Percentiles rank a stretch among this genome's conserved stretches.
Conservation (phyloP, 2,888 invertebrate genomes). For the Salticus scenicus region DNA sequence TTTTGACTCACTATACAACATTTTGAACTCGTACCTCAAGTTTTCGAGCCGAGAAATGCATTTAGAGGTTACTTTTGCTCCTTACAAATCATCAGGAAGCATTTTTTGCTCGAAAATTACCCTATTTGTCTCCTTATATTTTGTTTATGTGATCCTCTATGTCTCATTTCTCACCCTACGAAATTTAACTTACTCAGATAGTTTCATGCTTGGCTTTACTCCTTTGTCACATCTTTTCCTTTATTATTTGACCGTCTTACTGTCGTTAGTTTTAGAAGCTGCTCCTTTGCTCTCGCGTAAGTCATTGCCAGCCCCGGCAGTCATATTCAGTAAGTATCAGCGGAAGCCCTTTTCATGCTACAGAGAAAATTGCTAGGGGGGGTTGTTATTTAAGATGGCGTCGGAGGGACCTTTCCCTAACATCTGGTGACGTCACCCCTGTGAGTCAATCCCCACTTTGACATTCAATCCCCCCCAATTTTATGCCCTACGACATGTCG, state of each 20-base stretch:
- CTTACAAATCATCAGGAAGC: no score
- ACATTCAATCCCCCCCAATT: slow-evolving; percentile 17
- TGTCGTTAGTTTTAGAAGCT: not conserved
- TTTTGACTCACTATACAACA: no score
- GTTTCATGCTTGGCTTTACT: not conserved
- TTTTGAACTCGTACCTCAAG: no score
- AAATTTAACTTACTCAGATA: no score
- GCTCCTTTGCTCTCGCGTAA: not conserved
- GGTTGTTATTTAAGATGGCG: slow-evolving; percentile 48
- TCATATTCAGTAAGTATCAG: not conserved
- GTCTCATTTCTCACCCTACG: no score
- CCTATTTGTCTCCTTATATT: no score
- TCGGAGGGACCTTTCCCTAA: slow-evolving; percentile 33
- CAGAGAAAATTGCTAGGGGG: slow-evolving; percentile 12
- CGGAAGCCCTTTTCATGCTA: slow-evolving; percentile 4
- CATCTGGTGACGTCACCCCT: slow-evolving; percentile 53
- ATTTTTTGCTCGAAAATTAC: no score
- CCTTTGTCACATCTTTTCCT: not conserved
- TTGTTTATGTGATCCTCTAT: no score
- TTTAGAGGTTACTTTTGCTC: no score
- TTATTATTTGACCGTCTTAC: not conserved
- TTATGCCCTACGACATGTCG: slow-evolving; percentile 30
- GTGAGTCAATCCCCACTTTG: slow-evolving; percentile 44
- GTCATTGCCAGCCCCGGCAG: not conserved
- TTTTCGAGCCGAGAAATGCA: no score